These are phyloP conservation scores for Pteropus alecto DNA, from an alignment of 2,113 vertebrate genomes.

Conservation along the genomic window DNA sequence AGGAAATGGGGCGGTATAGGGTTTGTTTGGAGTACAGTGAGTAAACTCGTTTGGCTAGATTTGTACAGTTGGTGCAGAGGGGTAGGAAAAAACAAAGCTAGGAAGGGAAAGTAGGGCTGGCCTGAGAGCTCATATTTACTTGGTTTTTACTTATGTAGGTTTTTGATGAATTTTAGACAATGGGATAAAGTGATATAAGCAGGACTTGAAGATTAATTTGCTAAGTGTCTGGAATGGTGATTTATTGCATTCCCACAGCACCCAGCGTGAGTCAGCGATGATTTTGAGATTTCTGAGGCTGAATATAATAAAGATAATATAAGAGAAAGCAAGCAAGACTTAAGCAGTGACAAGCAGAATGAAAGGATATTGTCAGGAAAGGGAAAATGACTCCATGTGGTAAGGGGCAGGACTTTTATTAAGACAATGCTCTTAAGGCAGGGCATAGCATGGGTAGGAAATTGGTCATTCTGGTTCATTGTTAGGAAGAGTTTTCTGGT, in stretches of 20 bases:
- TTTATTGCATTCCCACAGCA: not conserved
- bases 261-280: not conserved
- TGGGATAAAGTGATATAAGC: not conserved
- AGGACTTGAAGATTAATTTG: not conserved
- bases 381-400: slow-evolving; percentile 62
- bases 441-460: slow-evolving; percentile 68
- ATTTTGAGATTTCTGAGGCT: not conserved
- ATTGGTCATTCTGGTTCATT: slow-evolving; percentile 79
- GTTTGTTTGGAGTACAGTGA: not conserved
- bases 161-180: slow-evolving; percentile 3
- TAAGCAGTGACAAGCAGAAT: slow-evolving; percentile 61
- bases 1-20: not conserved
- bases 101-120: not conserved
- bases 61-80: not conserved
- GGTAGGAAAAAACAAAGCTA: not conserved
- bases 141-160: not conserved
- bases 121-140: not conserved
- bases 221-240: not conserved
- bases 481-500: slow-evolving; percentile 64
- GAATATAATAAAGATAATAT: slow-evolving; percentile 5
- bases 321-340: slow-evolving; percentile 6
- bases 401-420: slow-evolving; percentile 43
- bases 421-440: slow-evolving; percentile 68
- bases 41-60: not conserved
- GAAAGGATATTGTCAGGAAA: slow-evolving; percentile 48